These are phyloP conservation scores for Thysanoteuthis rhombus DNA, from an alignment of 2,888 invertebrate genomes.

Conservation along the genomic window DNA sequence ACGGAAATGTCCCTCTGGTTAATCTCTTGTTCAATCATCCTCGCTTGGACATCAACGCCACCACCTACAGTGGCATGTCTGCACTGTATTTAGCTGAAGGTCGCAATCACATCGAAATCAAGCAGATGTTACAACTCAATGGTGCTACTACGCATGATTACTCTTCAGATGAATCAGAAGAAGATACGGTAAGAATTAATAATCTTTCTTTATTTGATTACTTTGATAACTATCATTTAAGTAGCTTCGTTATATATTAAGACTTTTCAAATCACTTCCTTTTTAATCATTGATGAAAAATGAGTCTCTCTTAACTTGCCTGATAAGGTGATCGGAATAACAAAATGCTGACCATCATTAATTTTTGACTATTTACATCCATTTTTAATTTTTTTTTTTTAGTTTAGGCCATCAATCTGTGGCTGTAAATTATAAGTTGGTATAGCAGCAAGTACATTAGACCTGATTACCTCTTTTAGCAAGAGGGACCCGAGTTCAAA, in stretches of 20 bases:
- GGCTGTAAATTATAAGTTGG: too few species aligned
- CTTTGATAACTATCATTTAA: background rate
- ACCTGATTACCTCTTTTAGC: too few species aligned
- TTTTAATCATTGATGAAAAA: too few species aligned
- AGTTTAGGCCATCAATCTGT: too few species aligned
- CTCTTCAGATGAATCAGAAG: conserved; percentile 34
- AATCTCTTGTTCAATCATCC: conserved; percentile 42
- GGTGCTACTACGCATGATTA: conserved; percentile 44
- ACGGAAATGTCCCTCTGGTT: conserved; percentile 45
- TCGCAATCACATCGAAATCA: conserved; percentile 43
- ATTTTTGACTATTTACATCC: too few species aligned
- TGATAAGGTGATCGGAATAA: too few species aligned
- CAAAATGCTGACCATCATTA: too few species aligned
- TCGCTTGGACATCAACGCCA: conserved; percentile 46
- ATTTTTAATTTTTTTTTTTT: too few species aligned
- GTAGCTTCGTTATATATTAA: background rate
- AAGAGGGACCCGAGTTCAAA: too few species aligned
- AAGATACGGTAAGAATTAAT: conserved; percentile 14
- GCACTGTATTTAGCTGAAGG: conserved; percentile 53
- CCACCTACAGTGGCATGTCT: conserved; percentile 55
- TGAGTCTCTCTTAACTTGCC: too few species aligned
- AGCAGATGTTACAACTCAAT: conserved; percentile 39
- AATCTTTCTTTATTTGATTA: background rate
- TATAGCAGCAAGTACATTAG: too few species aligned
- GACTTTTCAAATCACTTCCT: background rate